phyloP scores from a whole-genome alignment of 1,140 invertebrate species.

The Xylocopa sonorina region DNA sequence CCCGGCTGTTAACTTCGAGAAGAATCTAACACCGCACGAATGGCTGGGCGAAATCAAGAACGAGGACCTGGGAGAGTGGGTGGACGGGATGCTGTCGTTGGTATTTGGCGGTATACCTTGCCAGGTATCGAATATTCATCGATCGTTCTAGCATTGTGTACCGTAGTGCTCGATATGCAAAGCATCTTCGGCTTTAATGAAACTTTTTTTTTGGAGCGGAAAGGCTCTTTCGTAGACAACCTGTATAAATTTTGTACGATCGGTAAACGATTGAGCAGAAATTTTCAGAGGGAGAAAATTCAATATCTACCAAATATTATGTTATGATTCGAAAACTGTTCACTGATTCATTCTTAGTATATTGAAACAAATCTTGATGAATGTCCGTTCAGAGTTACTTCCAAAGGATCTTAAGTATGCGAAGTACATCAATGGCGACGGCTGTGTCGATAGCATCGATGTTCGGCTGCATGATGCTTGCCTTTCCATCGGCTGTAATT shows the following conservation, averaged over 20 bases:
- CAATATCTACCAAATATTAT: too few species aligned
- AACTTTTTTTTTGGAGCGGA: background rate
- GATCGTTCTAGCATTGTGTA: background rate
- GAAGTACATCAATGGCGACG: slow-evolving; percentile 86
- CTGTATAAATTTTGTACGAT: background rate
- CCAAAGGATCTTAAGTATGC: slow-evolving; percentile 91
- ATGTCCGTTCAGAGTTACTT: slow-evolving; percentile 87
- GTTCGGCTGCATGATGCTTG: slow-evolving; percentile 88
- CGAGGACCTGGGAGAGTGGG: slow-evolving; percentile 84
- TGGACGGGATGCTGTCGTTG: slow-evolving; percentile 88
- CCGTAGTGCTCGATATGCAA: slow-evolving; percentile 2
- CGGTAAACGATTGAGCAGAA: too few species aligned
- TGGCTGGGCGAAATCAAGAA: slow-evolving; percentile 86
- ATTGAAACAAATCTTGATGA: background rate
- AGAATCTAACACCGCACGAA: slow-evolving; percentile 80
- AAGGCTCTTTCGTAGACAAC: background rate
- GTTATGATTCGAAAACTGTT: too few species aligned
- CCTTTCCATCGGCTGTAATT: slow-evolving; percentile 88
- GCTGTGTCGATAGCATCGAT: slow-evolving; percentile 89
- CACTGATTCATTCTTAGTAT: background rate
- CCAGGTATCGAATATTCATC: slow-evolving; percentile 84
- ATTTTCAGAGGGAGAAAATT: background rate
- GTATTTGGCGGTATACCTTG: slow-evolving; percentile 93
- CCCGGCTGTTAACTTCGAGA: slow-evolving; percentile 82
- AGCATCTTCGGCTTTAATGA: background rate